Evolutionary conservation across 64 coral and sea anemone genomes (phyloP).

Genomic region (Anthopleura sola): DNA sequence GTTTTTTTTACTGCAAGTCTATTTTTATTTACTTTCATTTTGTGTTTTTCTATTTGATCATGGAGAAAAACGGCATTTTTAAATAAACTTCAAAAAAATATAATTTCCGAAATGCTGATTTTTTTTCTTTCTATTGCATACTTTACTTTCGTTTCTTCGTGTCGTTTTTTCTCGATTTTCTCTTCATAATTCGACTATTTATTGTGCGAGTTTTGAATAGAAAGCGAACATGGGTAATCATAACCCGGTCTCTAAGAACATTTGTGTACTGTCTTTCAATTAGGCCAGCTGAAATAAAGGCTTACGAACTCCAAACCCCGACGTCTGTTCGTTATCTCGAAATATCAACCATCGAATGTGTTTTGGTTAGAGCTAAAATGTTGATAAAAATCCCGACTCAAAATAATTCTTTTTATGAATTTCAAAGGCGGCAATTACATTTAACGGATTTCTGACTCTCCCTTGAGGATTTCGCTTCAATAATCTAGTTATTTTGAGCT

Average conservation of each 20-base stretch:
- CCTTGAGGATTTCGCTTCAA: neutral
- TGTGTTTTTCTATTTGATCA: neutral
- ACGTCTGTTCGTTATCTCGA: neutral
- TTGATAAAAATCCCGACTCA: neutral
- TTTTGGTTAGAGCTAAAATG: neutral
- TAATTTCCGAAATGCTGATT: neutral
- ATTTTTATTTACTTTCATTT: neutral
- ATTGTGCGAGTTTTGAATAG: neutral
- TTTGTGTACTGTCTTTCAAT: neutral
- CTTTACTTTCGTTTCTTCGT: neutral
- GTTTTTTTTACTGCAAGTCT: neutral
- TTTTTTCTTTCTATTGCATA: neutral
- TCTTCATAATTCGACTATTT: neutral
- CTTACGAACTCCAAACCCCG: neutral
- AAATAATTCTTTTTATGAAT: neutral
- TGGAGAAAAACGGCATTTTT: neutral
- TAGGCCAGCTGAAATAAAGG: neutral
- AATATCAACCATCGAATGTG: neutral
- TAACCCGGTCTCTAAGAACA: neutral
- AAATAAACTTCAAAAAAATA: neutral
- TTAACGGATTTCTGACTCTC: neutral
- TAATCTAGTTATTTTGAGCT: neutral
- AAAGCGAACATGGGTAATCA: neutral
- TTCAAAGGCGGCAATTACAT: neutral
- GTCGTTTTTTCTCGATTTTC: neutral